A percentile compares a stretch with the other conserved stretches of the same genome.
phyloP scores from a whole-genome alignment of 2,113 vertebrate genomes.

The Scomber scombrus region DNA sequence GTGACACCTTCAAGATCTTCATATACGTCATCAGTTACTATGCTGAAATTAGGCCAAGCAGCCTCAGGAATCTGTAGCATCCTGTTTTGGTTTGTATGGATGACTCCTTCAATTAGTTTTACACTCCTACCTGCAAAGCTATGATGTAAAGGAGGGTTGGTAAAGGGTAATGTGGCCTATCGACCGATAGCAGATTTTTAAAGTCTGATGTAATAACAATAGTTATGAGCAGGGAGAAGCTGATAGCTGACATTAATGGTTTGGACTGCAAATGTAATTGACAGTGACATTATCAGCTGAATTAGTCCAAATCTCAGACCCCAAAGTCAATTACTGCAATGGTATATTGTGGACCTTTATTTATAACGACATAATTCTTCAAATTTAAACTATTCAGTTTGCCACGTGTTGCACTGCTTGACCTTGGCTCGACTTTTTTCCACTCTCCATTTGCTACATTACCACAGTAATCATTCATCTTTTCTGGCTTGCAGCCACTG shows the following conservation, averaged over 20 bases:
- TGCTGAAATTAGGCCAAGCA: too few species aligned
- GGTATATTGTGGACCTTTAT: not conserved
- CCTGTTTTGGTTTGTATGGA: not conserved
- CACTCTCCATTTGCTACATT: conserved; percentile 19
- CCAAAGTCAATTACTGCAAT: not conserved
- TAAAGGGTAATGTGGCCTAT: not conserved
- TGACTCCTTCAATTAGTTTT: not conserved
- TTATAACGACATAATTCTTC: not conserved
- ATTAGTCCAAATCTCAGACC: not conserved
- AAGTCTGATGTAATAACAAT: too few species aligned
- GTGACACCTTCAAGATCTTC: too few species aligned
- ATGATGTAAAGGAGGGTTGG: conserved; percentile 3
- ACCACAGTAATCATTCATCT: conserved; percentile 12
- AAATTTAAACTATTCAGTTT: conserved; percentile 16
- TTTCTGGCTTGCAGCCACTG: conserved; percentile 6
- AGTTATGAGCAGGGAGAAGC: too few species aligned
- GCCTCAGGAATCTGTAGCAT: too few species aligned
- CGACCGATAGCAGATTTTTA: too few species aligned
- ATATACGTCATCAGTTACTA: too few species aligned
- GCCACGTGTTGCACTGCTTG: conserved; percentile 25
- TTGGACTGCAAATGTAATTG: not conserved
- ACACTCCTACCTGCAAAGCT: not conserved
- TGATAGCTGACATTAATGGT: too few species aligned
- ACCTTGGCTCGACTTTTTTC: conserved; percentile 27
- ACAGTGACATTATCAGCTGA: not conserved